Conservation (phyloP, 1,140 invertebrate species). For the Leptestheria dahalacensis region DNA sequence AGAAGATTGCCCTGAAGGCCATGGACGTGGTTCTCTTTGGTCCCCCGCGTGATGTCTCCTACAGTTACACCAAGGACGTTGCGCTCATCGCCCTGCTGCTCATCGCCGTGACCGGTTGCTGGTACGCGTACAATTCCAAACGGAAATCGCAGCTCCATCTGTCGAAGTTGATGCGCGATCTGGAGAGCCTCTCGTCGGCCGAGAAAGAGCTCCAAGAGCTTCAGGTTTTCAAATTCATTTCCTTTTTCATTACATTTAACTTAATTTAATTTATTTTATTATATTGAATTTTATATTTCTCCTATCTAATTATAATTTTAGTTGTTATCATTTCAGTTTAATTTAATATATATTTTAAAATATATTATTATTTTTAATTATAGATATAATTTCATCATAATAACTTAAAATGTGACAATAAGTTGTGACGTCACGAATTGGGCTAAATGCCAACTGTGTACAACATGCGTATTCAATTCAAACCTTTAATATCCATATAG, state of each 20-base stretch:
- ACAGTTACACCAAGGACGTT: constrained; percentile 67
- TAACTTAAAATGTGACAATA: no score
- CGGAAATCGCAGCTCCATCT: constrained; percentile 70
- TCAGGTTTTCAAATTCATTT: constrained; percentile 54
- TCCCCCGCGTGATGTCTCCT: constrained; percentile 78
- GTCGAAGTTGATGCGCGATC: constrained; percentile 75
- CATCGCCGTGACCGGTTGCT: constrained; percentile 69
- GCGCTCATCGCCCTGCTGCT: constrained; percentile 64
- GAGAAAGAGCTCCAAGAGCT: constrained; percentile 70
- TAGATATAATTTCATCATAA: no score
- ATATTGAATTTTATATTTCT: no score
- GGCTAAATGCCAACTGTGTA: no score
- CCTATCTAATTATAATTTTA: no score
- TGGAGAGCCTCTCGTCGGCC: constrained; percentile 79
- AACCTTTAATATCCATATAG: no score
- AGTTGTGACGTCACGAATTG: no score
- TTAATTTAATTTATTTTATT: no score
- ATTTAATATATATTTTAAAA: neutral
- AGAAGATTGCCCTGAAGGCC: constrained; percentile 88
- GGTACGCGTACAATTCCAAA: constrained; percentile 77
- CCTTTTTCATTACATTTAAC: no score
- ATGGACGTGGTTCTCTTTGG: constrained; percentile 96
- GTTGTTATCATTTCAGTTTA: no score
- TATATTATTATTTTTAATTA: neutral
- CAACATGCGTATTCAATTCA: no score